Evolutionary conservation across 2,888 invertebrate species (phyloP).

Genomic region (Coecobrya sp.): DNA sequence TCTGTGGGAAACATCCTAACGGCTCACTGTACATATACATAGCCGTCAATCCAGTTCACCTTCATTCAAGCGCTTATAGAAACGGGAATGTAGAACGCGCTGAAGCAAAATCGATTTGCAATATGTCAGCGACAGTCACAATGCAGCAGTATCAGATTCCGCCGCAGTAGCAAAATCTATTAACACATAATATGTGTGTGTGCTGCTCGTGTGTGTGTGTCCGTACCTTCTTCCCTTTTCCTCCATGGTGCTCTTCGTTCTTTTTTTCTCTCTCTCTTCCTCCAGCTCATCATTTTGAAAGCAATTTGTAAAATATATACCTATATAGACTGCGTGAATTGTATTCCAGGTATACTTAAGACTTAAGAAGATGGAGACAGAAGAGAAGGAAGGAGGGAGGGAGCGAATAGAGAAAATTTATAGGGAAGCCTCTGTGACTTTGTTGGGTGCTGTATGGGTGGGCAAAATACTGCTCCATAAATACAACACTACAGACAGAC

Average conservation of each 20-base stretch:
- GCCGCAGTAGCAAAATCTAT: slow-evolving; percentile 56
- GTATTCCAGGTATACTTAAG: background rate
- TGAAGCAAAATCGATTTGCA: slow-evolving; percentile 58
- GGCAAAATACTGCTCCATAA: slow-evolving; percentile 18
- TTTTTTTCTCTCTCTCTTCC: background rate
- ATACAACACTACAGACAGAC: slow-evolving; percentile 2
- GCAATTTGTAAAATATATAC: slow-evolving; percentile 35
- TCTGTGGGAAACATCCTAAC: slow-evolving; percentile 13
- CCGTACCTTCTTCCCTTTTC: background rate
- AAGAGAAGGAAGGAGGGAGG: background rate
- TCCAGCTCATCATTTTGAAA: slow-evolving; percentile 38
- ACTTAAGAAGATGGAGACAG: background rate
- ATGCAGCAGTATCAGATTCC: slow-evolving; percentile 61
- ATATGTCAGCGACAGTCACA: slow-evolving; percentile 60
- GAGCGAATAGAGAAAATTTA: slow-evolving; percentile 52
- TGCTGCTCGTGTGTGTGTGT: background rate
- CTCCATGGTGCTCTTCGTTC: background rate
- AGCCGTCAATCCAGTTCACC: slow-evolving; percentile 26
- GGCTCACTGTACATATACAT: background rate
- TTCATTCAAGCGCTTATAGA: slow-evolving; percentile 8
- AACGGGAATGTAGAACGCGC: slow-evolving; percentile 13
- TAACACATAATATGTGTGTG: slow-evolving; percentile 38
- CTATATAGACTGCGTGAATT: background rate
- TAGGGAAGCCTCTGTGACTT: slow-evolving; percentile 20
- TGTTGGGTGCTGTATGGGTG: slow-evolving; percentile 10